Evolutionary conservation across 2,797 vertebrate genomes (phyloP).

Genomic region (Mus spretus): DNA sequence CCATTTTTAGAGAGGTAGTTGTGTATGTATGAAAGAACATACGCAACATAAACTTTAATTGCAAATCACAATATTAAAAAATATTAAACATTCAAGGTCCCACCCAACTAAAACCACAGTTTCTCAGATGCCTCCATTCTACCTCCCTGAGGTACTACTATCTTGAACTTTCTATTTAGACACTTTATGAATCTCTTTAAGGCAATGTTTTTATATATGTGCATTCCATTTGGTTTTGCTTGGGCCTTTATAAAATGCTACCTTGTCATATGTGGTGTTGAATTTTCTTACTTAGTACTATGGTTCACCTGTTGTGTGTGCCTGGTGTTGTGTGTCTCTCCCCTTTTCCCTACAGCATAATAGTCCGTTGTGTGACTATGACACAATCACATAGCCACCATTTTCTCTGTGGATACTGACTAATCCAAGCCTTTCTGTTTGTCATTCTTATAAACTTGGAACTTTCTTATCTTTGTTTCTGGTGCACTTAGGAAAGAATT

Average conservation of each 20-base stretch:
- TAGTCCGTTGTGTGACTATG: neutral
- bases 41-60: slow-evolving; percentile 34
- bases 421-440: slow-evolving; percentile 25
- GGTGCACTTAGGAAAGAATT: slow-evolving; percentile 20
- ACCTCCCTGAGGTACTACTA: neutral
- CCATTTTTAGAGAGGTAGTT: neutral
- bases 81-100: neutral
- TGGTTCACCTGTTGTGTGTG: slow-evolving; percentile 19
- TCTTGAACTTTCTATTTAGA: slow-evolving; percentile 25
- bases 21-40: neutral
- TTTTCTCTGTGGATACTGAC: neutral
- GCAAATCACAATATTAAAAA: slow-evolving; percentile 50
- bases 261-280: neutral
- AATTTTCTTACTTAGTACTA: slow-evolving; percentile 50
- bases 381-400: neutral
- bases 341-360: slow-evolving; percentile 17
- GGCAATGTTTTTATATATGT: neutral
- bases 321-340: neutral
- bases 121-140: neutral
- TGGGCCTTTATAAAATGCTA: slow-evolving; percentile 23
- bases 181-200: slow-evolving; percentile 35
- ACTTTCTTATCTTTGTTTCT: slow-evolving; percentile 25
- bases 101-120: neutral
- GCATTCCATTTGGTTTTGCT: neutral
- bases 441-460: neutral